Evolutionary conservation across 2,888 invertebrate genomes (phyloP), one percentile per base, ranked within the genome.

Genomic region (Nephrotoma appendiculata): DNA sequence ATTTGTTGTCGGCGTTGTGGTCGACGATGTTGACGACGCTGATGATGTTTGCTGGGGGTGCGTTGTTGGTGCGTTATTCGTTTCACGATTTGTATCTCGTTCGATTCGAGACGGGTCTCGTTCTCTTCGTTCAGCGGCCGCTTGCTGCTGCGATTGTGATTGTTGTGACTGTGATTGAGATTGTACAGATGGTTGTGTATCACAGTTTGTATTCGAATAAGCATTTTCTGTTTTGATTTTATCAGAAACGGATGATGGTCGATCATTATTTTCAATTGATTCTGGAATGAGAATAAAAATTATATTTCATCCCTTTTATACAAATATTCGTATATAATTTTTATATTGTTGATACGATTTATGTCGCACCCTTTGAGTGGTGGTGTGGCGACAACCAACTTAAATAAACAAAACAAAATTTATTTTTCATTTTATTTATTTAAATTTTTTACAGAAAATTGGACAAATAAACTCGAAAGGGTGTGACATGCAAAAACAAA

Each of bases 1-100:
- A 87, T 91, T 91, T 71, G 91, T 89, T 88, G 92, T 91, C n/a
- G 91, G 91, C 88, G 91, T 90, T 88, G 90, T 89, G 87, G 90
- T 89, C 87, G 90, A 90, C 86, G 89, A 90, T 87, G 90, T 90
- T 87, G 89, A 89, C 88, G 89, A 89, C 88, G 89, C 89, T 87
- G 89, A 90, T 88, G 89, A 90, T 89, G 91, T 89, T 89, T 92
- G 90, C 89, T 90, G 85, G 90, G 90, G 31, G 88, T 89, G 89
- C n/a, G 88, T 89, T 86, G 86, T 88, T 87, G 83, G 41, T 83
- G 88, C 88, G 86, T 88, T 89, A 88, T 88, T 87, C 41, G 89
- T 88, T 19, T 89, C 89, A 19, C 89, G 89, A n/a, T 41, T 42
- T 42, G n/a, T n/a, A 6, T 84, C 84, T n/a, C 84, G 84, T 41